phyloP scores from a whole-genome alignment of 2,113 vertebrate genomes.

The Antigone vipio region DNA sequence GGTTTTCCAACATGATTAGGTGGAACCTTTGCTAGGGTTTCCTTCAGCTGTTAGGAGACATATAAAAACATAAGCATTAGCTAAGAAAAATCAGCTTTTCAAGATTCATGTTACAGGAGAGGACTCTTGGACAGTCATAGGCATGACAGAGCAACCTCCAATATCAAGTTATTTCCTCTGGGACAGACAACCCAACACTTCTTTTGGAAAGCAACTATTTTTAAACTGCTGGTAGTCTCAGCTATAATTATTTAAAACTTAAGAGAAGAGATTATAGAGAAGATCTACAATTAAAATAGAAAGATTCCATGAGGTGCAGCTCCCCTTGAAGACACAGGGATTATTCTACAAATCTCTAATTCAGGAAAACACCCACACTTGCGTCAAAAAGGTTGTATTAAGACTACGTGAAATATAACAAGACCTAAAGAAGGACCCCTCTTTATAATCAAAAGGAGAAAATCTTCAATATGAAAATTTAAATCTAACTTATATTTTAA shows the following conservation, averaged over 20 bases:
- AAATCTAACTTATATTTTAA: background rate
- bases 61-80: background rate
- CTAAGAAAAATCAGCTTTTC: background rate
- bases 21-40: constrained; percentile 90
- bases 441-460: background rate
- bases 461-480: background rate
- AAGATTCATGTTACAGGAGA: background rate
- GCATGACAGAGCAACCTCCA: background rate
- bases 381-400: background rate
- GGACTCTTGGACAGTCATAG: background rate
- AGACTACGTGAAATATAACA: background rate
- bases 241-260: background rate
- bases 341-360: background rate
- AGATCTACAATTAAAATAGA: background rate
- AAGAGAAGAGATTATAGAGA: background rate
- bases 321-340: background rate
- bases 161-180: background rate
- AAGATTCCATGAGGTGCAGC: background rate
- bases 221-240: background rate
- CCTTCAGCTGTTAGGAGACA: constrained; percentile 86
- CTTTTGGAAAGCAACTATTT: background rate
- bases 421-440: background rate
- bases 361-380: background rate
- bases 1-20: constrained; percentile 89
- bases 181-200: background rate